Conservation (phyloP, 2,888 invertebrate species). For the Drosophila niveifrons region DNA sequence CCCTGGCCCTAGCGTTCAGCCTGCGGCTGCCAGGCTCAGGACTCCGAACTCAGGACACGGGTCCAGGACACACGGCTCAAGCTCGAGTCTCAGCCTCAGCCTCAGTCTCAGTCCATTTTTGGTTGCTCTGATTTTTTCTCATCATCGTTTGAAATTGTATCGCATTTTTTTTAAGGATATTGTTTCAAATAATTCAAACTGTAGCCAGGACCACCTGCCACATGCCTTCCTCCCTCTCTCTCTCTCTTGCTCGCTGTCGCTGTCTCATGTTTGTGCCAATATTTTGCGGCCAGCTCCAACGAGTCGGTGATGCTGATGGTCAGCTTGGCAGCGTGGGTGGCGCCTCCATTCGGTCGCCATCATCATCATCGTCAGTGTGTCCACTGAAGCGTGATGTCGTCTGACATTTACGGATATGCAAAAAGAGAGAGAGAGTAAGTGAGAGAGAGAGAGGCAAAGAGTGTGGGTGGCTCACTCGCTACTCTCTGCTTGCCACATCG, state of each 20-base stretch:
- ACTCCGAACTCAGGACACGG: neutral
- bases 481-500: slow-evolving; percentile 13
- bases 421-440: slow-evolving; percentile 37
- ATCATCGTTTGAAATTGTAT: slow-evolving; percentile 76
- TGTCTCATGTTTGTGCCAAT: slow-evolving; percentile 73
- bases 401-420: slow-evolving; percentile 79
- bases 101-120: too few relatives aligned
- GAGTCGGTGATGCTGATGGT: slow-evolving; percentile 32
- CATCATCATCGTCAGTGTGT: slow-evolving; percentile 58
- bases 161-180: slow-evolving; percentile 77
- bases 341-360: slow-evolving; percentile 62
- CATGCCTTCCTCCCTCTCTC: neutral
- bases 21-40: slow-evolving; percentile 24
- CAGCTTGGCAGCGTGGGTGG: slow-evolving; percentile 47
- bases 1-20: slow-evolving; percentile 44
- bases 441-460: neutral
- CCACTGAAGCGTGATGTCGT: slow-evolving; percentile 82
- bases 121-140: slow-evolving; percentile 63
- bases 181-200: slow-evolving; percentile 82
- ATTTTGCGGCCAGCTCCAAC: slow-evolving; percentile 67
- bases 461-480: neutral
- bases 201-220: slow-evolving; percentile 43
- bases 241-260: neutral
- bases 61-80: slow-evolving; percentile 1
- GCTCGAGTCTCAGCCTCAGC: neutral